phyloP scores from a whole-genome alignment of 2,113 vertebrate genomes.

The Dipodomys merriami region DNA sequence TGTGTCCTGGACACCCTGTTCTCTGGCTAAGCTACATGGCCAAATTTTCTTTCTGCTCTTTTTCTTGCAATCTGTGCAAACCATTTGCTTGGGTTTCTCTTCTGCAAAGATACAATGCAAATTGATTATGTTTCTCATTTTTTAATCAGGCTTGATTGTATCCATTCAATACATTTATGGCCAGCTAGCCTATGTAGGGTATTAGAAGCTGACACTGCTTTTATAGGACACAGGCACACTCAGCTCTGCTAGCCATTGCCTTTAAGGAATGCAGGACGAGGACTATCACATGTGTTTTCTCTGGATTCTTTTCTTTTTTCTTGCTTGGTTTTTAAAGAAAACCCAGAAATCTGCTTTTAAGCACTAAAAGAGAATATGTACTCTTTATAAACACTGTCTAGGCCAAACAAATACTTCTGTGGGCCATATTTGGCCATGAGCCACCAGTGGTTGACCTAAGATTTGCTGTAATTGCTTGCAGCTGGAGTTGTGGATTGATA shows the following conservation, averaged over 20 bases:
- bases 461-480: background rate
- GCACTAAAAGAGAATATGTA: background rate
- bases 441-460: background rate
- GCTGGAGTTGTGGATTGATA: background rate
- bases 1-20: background rate
- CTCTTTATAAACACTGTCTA: constrained; percentile 7
- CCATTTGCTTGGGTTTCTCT: background rate
- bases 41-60: background rate
- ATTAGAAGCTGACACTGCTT: background rate
- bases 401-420: constrained; percentile 13
- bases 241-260: background rate
- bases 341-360: constrained; percentile 17
- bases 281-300: background rate
- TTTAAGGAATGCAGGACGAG: background rate
- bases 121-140: background rate
- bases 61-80: background rate
- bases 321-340: background rate
- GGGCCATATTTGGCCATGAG: background rate
- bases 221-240: background rate
- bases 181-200: background rate
- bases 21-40: background rate
- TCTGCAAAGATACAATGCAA: background rate
- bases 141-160: background rate
- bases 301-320: background rate
- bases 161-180: background rate